Base-by-base conservation (phyloP, 2,888 invertebrate genomes). In the Lasioglossum morio region DNA sequence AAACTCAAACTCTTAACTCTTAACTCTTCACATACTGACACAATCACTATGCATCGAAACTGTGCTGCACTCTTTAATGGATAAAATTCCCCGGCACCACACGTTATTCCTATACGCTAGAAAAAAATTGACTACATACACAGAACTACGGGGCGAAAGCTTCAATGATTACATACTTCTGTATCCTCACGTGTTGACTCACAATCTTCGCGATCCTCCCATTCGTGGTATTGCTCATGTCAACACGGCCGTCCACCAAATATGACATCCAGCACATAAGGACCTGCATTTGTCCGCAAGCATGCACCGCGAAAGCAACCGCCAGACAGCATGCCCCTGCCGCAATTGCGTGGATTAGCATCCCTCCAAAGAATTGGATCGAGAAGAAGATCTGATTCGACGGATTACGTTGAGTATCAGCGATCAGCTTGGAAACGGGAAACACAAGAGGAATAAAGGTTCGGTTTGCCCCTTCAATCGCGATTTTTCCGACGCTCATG, bases 211-310 rank as follows among this genome's bases (percentile, higher is more conserved):
- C 77, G 4, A 89, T 37, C n/a, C 90, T 89, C 0, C 23, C 57
- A 2, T 84, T 79, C 14, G 77, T 43, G 12, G 4, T 27, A 0
- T 40, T 16, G 1, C 23, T 4, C 72, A 82, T 72, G 14, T 86
- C 77, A 1, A 66, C 37, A 2, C 78, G 74, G 0, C 78, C 82
- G 0, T 87, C 79, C 16, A 90, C 78, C 27, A 91, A 73, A 79
- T 87, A 34, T 0, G 83, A 27, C 37, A 92, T 37, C 78, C 87
- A 85, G 1, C 30, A 53, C 19, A 83, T 86, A 3, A 92, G 48
- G 4, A 92, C 88, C 8, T 88, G 48, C 72, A 91, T 82, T 48
- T 91, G 92, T 0, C 92, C 90, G 66, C 91, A 91, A 8, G 89
- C 90, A 46, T 93, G 92, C 66, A 89, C 82, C 0, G 90, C 91